Base-by-base conservation (phyloP, 2,113 vertebrate species). In the Heloderma charlesbogerti region DNA sequence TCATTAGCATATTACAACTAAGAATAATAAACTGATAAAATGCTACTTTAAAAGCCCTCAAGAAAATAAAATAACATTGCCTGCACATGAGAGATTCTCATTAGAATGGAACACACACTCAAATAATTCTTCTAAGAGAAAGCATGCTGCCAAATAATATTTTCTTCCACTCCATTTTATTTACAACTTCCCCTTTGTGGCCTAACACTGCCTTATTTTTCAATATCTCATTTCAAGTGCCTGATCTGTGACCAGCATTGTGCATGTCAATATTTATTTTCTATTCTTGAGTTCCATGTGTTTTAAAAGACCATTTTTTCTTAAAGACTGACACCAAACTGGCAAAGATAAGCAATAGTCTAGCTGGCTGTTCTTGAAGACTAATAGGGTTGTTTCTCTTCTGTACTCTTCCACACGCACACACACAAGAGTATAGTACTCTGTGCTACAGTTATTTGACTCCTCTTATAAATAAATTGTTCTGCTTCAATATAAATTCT, bases 301-400 rank as follows among this genome's bases (percentile, higher is more conserved):
- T 67, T 95, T 94, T 93, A 91, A 92, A 90, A 40, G 66, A 92
- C 27, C 74, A 85, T 40, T 90, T 94, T 93, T 94, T 57, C 92
- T 88, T 60, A 78, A 88, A 84, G 92, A 90, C 79, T 94, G 93
- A 88, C 93, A 93, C 77, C 84, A 91, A 90, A 90, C 1, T 10
- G 0, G 84, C 60, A 80, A 57, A 0, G 72, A 88, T 90, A 84
- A 91, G 72, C 1, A 81, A 72, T 34, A 85, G 81, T n/a, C 54
- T 4, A 69, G 40, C 1, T 86, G 66, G 74, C 75, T 12, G 93
- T 79, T 91, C 51, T 71, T 89, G 89, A 18, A 88, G 63, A 63
- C 77, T 86, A 93, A 91, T 9, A 57, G 85, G 43, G 81, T 45
- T 84, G 71, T 88, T 89, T 81, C 88, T 60, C 86, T 79, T 27